phyloP scores from a whole-genome alignment of 2,113 vertebrate species.

The Holacanthus passer region DNA sequence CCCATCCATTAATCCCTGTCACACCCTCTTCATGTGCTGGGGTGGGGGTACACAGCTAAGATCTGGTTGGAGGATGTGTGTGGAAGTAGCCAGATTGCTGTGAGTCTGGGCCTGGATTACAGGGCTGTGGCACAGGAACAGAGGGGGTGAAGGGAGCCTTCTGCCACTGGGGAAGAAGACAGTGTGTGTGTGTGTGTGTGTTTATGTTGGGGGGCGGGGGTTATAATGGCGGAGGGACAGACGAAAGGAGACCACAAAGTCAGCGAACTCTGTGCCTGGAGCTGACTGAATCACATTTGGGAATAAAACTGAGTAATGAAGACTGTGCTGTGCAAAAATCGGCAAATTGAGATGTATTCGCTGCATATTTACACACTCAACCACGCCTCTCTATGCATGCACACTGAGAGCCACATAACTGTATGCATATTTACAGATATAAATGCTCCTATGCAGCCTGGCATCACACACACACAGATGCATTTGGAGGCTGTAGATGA shows the following conservation, averaged over 20 bases:
- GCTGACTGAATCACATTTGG: constrained; percentile 28
- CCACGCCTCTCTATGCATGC: constrained; percentile 7
- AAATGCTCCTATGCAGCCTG: neutral
- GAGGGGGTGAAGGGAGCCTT: constrained; percentile 61
- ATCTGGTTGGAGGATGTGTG: constrained; percentile 20
- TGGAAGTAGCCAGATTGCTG: constrained; percentile 65
- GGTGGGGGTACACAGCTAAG: constrained; percentile 17
- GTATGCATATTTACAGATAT: constrained; percentile 39
- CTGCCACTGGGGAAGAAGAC: constrained; percentile 48
- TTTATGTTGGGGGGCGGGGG: neutral
- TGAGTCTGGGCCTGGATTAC: constrained; percentile 71
- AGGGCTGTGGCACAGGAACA: constrained; percentile 42
- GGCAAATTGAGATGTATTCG: constrained; percentile 2
- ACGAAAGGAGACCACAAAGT: constrained; percentile 50
- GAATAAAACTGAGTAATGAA: constrained; percentile 45
- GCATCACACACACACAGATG: constrained; percentile 1
- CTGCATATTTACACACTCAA: constrained; percentile 2
- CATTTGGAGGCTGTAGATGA: constrained; percentile 1
- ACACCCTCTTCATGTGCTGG: constrained; percentile 6
- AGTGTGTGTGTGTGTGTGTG: neutral
- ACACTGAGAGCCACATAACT: constrained; percentile 13
- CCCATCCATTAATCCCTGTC: constrained; percentile 45
- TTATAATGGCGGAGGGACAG: constrained; percentile 43
- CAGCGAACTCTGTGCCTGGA: constrained; percentile 28
- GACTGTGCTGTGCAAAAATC: constrained; percentile 19